Percentiles rank a stretch among this genome's conserved stretches.
Evolutionary conservation across 2,113 vertebrate species (phyloP).

Genomic region (Microtus montanus): DNA sequence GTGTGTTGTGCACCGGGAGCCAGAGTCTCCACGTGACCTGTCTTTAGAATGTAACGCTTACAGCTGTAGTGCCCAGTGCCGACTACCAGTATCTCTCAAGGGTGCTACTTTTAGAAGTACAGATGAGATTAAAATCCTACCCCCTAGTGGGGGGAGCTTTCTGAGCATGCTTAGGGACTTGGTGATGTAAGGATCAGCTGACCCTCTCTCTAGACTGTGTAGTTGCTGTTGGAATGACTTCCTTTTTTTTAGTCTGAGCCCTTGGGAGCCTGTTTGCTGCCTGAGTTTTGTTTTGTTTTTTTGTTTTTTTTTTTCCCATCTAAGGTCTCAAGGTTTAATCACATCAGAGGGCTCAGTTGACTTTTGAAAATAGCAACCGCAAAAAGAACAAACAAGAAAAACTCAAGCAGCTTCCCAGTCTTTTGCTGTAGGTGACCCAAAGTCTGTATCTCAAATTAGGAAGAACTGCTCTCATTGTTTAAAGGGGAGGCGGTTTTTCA

Average conservation of each 20-base stretch:
- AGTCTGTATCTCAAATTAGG: slow-evolving; percentile 30
- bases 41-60: slow-evolving; percentile 36
- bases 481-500: background rate
- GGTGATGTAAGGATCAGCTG: background rate
- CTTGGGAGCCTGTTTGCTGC: slow-evolving; percentile 49
- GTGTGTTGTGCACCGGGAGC: slow-evolving; percentile 1
- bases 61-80: background rate
- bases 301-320: background rate
- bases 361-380: slow-evolving; percentile 11
- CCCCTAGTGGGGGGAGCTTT: background rate
- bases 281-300: background rate
- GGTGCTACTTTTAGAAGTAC: background rate
- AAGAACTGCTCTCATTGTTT: background rate
- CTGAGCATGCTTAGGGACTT: background rate
- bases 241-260: background rate
- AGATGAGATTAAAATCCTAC: background rate
- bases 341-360: background rate
- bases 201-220: rapidly evolving
- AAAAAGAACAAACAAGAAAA: slow-evolving; percentile 3
- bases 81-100: background rate
- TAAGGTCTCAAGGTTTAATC: background rate
- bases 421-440: slow-evolving; percentile 31
- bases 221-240: background rate
- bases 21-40: slow-evolving; percentile 10
- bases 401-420: background rate